A percentile compares a stretch with the other conserved stretches of the same genome.
phyloP scores from a whole-genome alignment of 2,797 vertebrate species.

The Odontamblyopus lacepedii region DNA sequence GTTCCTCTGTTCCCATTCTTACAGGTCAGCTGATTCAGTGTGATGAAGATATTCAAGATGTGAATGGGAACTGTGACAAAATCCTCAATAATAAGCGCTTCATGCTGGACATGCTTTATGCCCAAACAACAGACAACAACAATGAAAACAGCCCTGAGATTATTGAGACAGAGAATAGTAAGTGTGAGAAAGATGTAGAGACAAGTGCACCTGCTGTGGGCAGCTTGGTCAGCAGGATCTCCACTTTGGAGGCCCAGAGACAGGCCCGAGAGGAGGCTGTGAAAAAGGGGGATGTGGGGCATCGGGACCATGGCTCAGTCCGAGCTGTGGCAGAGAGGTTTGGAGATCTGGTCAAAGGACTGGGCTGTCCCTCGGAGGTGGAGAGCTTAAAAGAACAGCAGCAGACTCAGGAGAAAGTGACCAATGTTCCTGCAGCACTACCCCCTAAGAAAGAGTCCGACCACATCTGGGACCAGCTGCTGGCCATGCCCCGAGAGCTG shows the following conservation, averaged over 20 bases:
- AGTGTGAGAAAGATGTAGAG: slow-evolving; percentile 75
- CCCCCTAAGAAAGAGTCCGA: slow-evolving; percentile 93
- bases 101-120: slow-evolving; percentile 97
- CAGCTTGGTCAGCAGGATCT: slow-evolving; percentile 88
- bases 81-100: slow-evolving; percentile 91
- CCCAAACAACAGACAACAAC: slow-evolving; percentile 80
- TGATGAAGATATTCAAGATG: slow-evolving; percentile 79
- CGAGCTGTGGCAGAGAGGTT: slow-evolving; percentile 90
- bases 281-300: slow-evolving; percentile 85
- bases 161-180: slow-evolving; percentile 74
- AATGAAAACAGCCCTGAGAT: slow-evolving; percentile 76
- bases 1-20: slow-evolving; percentile 40
- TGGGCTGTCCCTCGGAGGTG: slow-evolving; percentile 69
- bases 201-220: slow-evolving; percentile 78
- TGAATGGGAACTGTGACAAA: slow-evolving; percentile 87
- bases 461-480: slow-evolving; percentile 97
- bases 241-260: slow-evolving; percentile 86
- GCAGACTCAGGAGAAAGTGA: slow-evolving; percentile 68
- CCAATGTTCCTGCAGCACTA: slow-evolving; percentile 27
- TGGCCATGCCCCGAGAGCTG: slow-evolving; percentile 91
- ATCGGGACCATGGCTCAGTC: slow-evolving; percentile 88
- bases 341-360: slow-evolving; percentile 85
- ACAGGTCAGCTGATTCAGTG: slow-evolving; percentile 85
- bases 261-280: slow-evolving; percentile 85
- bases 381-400: slow-evolving; percentile 79